phyloP scores from a whole-genome alignment of 2,113 vertebrate genomes.

The Lethenteron reissneri region DNA sequence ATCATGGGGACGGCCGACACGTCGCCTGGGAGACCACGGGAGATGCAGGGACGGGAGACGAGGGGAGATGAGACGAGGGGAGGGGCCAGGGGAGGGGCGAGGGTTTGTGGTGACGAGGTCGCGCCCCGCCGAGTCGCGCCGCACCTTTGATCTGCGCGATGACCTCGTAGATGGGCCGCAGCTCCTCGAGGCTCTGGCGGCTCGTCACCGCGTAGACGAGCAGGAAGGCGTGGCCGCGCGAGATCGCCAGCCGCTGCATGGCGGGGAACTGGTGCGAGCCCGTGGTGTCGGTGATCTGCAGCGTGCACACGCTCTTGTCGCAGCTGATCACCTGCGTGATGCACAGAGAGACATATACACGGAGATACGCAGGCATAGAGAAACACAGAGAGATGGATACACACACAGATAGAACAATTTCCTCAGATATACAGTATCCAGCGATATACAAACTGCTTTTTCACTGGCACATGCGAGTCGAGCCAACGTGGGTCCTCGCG shows the following conservation, averaged over 20 bases:
- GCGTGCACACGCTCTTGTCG: slow-evolving; percentile 46
- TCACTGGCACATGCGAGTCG: too few relatives aligned
- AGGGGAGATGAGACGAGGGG: too few relatives aligned
- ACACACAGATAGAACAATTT: too few relatives aligned
- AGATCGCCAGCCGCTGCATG: slow-evolving; percentile 48
- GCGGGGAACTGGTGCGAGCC: slow-evolving; percentile 49
- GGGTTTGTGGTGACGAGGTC: slow-evolving; percentile 14
- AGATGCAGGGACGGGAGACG: too few relatives aligned
- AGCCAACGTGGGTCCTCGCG: too few relatives aligned
- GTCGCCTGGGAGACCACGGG: slow-evolving; percentile 15
- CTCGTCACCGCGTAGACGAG: slow-evolving; percentile 45
- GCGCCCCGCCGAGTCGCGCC: slow-evolving; percentile 18
- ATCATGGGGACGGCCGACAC: slow-evolving; percentile 43
- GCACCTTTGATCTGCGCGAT: slow-evolving; percentile 42
- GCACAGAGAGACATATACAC: too few relatives aligned
- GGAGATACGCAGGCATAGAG: too few relatives aligned
- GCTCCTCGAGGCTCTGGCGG: slow-evolving; percentile 38
- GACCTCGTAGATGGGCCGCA: slow-evolving; percentile 42
- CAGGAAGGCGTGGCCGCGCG: slow-evolving; percentile 45
- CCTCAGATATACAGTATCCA: too few relatives aligned
- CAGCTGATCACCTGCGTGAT: slow-evolving; percentile 32
- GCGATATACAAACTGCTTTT: too few relatives aligned
- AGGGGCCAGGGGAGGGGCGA: too few relatives aligned
- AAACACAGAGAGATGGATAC: too few relatives aligned
- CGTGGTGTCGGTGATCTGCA: slow-evolving; percentile 48